Conservation (phyloP, 2,113 vertebrate genomes). For the Bufo gargarizans region DNA sequence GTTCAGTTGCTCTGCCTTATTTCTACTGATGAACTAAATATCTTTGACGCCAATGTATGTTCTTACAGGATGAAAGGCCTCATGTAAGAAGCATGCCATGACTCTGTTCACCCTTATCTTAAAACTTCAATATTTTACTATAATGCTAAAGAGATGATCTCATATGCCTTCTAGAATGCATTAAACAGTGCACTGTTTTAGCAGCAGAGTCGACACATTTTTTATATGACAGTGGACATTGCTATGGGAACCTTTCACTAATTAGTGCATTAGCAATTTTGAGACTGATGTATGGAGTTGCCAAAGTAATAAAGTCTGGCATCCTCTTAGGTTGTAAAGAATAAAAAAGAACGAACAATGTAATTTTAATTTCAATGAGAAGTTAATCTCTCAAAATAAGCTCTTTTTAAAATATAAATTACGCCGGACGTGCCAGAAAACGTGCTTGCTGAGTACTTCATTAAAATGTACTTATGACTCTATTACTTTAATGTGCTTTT, state of each 20-base stretch:
- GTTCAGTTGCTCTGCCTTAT: too few relatives aligned
- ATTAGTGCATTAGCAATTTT: neutral
- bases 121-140: neutral
- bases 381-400: constrained; percentile 52
- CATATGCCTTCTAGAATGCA: neutral
- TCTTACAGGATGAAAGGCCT: neutral
- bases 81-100: neutral
- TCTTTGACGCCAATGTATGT: neutral
- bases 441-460: neutral
- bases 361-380: constrained; percentile 50
- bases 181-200: neutral
- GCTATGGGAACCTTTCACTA: neutral
- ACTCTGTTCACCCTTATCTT: neutral
- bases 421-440: accelerated
- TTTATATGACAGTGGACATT: constrained; percentile 7
- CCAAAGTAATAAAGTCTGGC: constrained; percentile 8
- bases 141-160: neutral
- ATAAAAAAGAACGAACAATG: constrained; percentile 32
- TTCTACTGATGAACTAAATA: neutral
- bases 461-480: neutral
- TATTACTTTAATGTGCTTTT: accelerated
- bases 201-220: neutral
- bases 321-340: constrained; percentile 40
- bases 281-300: accelerated
- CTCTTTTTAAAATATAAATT: constrained; percentile 40